phyloP scores from a whole-genome alignment of 2,113 vertebrate genomes.

The Psammodynastes pulverulentus region DNA sequence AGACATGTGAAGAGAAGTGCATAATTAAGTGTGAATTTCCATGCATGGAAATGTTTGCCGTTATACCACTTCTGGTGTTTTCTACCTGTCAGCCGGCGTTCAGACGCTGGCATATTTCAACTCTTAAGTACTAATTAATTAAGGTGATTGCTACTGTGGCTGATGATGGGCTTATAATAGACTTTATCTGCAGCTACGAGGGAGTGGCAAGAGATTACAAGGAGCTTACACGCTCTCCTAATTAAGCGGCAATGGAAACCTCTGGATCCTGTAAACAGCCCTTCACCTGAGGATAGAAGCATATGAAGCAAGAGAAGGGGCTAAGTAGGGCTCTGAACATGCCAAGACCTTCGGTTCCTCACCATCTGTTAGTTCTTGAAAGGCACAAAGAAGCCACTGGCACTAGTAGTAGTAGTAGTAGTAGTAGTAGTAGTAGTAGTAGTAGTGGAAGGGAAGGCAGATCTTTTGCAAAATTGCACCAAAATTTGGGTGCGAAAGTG shows the following conservation, averaged over 20 bases:
- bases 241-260: constrained; percentile 30
- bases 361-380: background rate
- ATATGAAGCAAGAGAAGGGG: background rate
- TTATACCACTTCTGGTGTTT: background rate
- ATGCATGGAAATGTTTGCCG: background rate
- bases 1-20: background rate
- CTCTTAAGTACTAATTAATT: constrained; percentile 32
- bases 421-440: no score
- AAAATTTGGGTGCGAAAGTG: background rate
- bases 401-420: rapidly evolving
- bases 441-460: background rate
- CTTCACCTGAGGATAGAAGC: background rate
- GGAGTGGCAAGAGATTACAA: constrained; percentile 23
- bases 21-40: background rate
- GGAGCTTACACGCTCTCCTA: background rate
- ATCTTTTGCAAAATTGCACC: background rate
- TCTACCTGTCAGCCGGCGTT: background rate
- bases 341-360: background rate
- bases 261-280: background rate
- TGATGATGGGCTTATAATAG: constrained; percentile 43
- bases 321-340: background rate
- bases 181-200: constrained; percentile 38
- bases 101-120: background rate
- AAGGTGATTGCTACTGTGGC: constrained; percentile 25
- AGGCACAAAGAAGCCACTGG: background rate